Percentiles rank a stretch among this genome's conserved stretches.
phyloP scores from a whole-genome alignment of 2,113 vertebrate genomes.

The Calyptomena viridis region DNA sequence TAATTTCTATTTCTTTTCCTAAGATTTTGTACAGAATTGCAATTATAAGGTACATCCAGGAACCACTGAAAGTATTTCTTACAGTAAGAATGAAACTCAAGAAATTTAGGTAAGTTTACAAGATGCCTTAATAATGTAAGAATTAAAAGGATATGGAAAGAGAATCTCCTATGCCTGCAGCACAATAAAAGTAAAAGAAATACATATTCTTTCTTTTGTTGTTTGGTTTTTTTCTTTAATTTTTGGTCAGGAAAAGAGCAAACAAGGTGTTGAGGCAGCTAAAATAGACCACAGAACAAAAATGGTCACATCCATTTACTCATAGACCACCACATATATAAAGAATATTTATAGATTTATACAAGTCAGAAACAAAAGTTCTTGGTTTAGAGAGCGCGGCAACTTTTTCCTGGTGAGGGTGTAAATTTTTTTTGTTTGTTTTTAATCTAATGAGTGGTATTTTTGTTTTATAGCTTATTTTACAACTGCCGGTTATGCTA shows the following conservation, averaged over 20 bases:
- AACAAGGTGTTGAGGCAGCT: not conserved
- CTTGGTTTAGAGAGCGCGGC: not conserved
- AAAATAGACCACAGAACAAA: slow-evolving; percentile 16
- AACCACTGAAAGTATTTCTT: slow-evolving; percentile 16
- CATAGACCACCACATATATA: not conserved
- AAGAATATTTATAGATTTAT: slow-evolving; percentile 19
- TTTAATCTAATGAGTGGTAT: not conserved
- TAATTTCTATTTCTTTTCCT: slow-evolving; percentile 17
- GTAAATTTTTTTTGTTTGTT: not conserved
- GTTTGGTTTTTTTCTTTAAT: not conserved
- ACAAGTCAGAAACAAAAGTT: not conserved
- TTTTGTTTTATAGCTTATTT: slow-evolving; percentile 18
- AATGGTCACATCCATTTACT: not conserved
- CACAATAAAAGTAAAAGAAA: not conserved
- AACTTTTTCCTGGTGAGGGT: not conserved
- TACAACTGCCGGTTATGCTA: not conserved
- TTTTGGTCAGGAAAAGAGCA: not conserved
- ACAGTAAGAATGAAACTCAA: not conserved
- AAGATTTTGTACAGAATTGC: not conserved
- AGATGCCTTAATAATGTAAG: slow-evolving; percentile 23
- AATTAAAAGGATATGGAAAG: slow-evolving; percentile 14
- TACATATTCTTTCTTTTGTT: not conserved
- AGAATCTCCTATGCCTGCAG: not conserved
- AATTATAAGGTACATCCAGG: slow-evolving; percentile 9
- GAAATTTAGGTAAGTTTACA: not conserved